Conservation (phyloP, 1,140 invertebrate species). For the Apocrypta bakeri region DNA sequence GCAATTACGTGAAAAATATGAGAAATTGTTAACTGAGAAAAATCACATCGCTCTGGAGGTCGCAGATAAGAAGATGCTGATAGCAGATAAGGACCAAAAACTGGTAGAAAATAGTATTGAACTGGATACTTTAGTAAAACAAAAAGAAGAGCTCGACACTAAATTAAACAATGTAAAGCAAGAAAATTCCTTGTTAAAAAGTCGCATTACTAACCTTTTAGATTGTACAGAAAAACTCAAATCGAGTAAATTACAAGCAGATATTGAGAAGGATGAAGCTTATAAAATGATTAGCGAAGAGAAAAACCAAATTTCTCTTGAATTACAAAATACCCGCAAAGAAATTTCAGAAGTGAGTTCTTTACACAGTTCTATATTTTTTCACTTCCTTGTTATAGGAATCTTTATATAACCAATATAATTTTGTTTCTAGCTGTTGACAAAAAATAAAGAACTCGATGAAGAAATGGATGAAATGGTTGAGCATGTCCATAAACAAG, state of each 20-base stretch:
- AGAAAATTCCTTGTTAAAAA: constrained; percentile 30
- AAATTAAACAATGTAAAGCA: constrained; percentile 17
- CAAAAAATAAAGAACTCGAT: constrained; percentile 45
- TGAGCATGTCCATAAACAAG: constrained; percentile 53
- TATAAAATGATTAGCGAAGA: constrained; percentile 17
- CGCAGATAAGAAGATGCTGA: constrained; percentile 56
- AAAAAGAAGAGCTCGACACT: constrained; percentile 14
- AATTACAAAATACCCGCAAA: constrained; percentile 19
- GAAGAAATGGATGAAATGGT: constrained; percentile 61
- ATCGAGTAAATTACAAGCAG: not conserved
- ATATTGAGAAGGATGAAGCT: constrained; percentile 17
- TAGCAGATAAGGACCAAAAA: constrained; percentile 50
- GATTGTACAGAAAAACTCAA: constrained; percentile 7
- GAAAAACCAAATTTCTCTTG: constrained; percentile 4
- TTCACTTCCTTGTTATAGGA: not conserved
- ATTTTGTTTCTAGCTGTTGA: constrained; percentile 14
- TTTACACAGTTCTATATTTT: not conserved
- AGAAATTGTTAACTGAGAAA: constrained; percentile 58
- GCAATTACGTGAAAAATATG: constrained; percentile 53
- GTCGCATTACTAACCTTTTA: constrained; percentile 16
- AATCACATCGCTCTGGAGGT: constrained; percentile 59
- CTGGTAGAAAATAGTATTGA: constrained; percentile 39
- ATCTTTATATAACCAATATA: not conserved
- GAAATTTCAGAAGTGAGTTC: constrained; percentile 34
- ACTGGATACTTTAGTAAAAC: constrained; percentile 32